Evolutionary conservation across 2,797 vertebrate species (phyloP), one percentile per base, ranked within the genome.

Genomic region (Hapalemur alaotrensis): DNA sequence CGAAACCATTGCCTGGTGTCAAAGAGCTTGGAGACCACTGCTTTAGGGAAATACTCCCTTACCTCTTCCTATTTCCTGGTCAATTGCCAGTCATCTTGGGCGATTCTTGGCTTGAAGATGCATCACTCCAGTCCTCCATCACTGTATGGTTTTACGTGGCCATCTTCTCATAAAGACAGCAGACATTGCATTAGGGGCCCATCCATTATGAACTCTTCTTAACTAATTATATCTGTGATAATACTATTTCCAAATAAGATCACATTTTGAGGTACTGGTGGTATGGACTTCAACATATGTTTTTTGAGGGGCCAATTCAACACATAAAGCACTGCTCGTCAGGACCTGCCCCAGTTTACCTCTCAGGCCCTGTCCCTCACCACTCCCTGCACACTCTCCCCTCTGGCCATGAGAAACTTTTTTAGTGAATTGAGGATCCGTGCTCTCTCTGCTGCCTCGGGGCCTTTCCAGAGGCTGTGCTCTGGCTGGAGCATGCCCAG

Each of bases 111-210:
- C 8, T 72, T 22, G 1, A 1, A 18, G 17, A 46, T 18, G 1
- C 6, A 41, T 84, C 23, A 4, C 7, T 63, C 22, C 25, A 15
- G 8, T 8, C 1, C 5, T 43, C 2, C 10, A 7, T 9, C n/a
- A 23, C 50, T 7, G 17, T 3, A 0, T 0, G n/a, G 0, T 1
- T 25, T 70, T 73, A 65, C 0, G 2, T 0, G 13, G 3, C 7
- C 63, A 10, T 79, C 54, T 63, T 91, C 38, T 72, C 67, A 13
- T 22, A 28, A 92, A 14, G 8, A 17, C 32, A 76, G 5, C 7
- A 69, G 52, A 23, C 9, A 57, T 3, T 54, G 30, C 18, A 48
- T 78, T 76, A n/a, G 22, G 43, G 5, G 0, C 35, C 54, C 65
- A 32, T 82, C 28, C 54, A 38, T 8, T 1, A n/a, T 4, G 22